Evolutionary conservation across 2,797 vertebrate species (phyloP).

Genomic region (Lepilemur ruficaudatus): DNA sequence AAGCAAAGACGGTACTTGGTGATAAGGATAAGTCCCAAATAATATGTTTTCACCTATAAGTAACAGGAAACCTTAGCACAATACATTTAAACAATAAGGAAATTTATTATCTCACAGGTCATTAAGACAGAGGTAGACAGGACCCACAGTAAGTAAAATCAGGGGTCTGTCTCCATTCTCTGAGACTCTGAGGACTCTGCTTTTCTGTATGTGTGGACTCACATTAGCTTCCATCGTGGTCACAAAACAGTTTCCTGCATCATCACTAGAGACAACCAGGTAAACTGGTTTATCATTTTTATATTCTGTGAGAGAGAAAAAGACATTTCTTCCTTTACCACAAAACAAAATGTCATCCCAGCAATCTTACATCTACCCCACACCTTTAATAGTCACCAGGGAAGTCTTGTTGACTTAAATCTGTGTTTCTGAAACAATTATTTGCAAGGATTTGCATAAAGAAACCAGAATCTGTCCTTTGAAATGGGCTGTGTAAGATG

Average conservation of each 20-base stretch:
- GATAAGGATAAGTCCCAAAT: not conserved
- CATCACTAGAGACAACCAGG: not conserved
- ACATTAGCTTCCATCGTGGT: not conserved
- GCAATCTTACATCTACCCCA: not conserved
- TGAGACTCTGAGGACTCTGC: not conserved
- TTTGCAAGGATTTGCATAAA: not conserved
- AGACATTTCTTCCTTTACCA: not conserved
- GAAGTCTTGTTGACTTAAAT: not conserved
- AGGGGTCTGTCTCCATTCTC: not conserved
- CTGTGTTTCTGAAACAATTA: not conserved
- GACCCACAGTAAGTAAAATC: not conserved
- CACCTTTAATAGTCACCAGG: not conserved
- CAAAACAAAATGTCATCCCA: not conserved
- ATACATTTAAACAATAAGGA: not conserved
- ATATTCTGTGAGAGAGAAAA: not conserved
- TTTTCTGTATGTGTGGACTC: not conserved
- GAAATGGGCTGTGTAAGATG: not conserved
- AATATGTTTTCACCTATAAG: not conserved
- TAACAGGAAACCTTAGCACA: not conserved
- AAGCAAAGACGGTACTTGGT: not conserved
- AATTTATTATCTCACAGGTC: not conserved
- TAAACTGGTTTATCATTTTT: not conserved
- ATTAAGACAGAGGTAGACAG: not conserved
- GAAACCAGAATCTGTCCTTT: not conserved
- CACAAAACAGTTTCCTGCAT: not conserved